These are phyloP conservation scores for Antheraea pernyi DNA, from an alignment of 1,140 invertebrate genomes.

Conservation along the genomic window DNA sequence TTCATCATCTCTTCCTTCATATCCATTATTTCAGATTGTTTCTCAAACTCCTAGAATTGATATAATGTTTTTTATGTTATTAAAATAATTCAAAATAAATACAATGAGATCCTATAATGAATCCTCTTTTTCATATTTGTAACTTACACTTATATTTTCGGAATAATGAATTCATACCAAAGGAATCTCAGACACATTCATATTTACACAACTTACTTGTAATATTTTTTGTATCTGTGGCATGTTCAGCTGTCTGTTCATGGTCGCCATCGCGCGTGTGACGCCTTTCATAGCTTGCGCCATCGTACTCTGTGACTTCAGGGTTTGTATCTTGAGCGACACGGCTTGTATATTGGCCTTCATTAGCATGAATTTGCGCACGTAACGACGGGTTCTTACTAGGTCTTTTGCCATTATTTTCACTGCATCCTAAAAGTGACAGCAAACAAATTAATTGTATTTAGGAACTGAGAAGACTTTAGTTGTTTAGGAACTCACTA, in stretches of 20 bases:
- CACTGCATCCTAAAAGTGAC: slow-evolving; percentile 92
- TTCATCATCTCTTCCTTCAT: slow-evolving; percentile 99
- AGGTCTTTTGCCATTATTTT: slow-evolving; percentile 99
- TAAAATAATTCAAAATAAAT: neutral
- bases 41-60: slow-evolving; percentile 95
- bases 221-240: slow-evolving; percentile 99
- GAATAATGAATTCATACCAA: no score
- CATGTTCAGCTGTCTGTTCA: slow-evolving; percentile 98
- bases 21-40: slow-evolving; percentile 99
- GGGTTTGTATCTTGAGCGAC: slow-evolving; percentile 98
- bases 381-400: slow-evolving; percentile 96
- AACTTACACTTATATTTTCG: no score
- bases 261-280: slow-evolving; percentile 98
- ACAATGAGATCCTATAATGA: no score
- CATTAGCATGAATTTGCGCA: slow-evolving; percentile 99
- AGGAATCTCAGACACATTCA: no score
- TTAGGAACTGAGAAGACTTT: no score
- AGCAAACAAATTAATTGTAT: slow-evolving; percentile 4
- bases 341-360: slow-evolving; percentile 99
- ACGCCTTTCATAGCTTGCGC: slow-evolving; percentile 99
- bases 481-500: no score
- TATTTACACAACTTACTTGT: slow-evolving; percentile 82
- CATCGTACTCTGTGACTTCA: slow-evolving; percentile 99
- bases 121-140: no score
- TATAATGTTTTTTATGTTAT: neutral